phyloP scores from a whole-genome alignment of 2,113 vertebrate genomes.

The Ariopsis seemanni region DNA sequence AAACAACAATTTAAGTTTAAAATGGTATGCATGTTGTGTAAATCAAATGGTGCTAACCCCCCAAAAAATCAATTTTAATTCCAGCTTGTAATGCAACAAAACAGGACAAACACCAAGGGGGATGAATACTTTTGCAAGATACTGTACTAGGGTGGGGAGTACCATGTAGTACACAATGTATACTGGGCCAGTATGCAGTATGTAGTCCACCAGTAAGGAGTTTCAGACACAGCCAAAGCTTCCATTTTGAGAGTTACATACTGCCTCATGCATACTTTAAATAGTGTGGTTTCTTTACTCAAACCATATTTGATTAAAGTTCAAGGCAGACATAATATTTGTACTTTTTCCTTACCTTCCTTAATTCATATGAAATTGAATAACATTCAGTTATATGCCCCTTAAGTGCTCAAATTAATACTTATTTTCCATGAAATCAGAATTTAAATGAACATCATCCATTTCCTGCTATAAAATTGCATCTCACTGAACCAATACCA shows the following conservation, averaged over 20 bases:
- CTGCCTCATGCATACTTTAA: background rate
- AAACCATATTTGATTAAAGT: background rate
- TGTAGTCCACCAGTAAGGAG: no score
- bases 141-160: no score
- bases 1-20: no score
- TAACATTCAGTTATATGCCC: background rate
- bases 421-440: background rate
- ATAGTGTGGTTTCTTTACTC: background rate
- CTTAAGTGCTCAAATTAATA: background rate
- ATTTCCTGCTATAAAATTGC: background rate
- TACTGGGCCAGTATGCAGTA: no score
- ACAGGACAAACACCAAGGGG: no score
- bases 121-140: no score
- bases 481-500: background rate
- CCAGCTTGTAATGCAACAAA: no score
- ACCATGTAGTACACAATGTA: no score
- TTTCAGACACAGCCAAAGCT: background rate
- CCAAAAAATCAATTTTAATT: no score
- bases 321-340: background rate
- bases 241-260: background rate
- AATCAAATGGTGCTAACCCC: no score
- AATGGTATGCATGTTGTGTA: no score
- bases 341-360: background rate
- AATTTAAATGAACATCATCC: background rate
- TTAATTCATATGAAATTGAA: background rate